Evolutionary conservation across 2,113 vertebrate genomes (phyloP).

Genomic region (Ginglymostoma cirratum): DNA sequence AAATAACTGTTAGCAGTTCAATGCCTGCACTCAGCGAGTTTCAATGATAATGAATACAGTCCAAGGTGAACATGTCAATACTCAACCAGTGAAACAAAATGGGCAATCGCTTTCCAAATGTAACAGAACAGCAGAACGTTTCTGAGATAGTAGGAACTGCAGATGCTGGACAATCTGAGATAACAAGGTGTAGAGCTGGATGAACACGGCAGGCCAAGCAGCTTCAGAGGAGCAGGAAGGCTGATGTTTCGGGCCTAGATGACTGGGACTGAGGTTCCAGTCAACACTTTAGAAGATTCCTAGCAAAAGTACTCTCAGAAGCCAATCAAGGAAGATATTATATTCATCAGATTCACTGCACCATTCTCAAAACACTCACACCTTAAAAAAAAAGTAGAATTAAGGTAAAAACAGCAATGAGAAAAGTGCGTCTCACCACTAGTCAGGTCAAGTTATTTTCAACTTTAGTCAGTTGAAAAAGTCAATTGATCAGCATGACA

Average conservation of each 20-base stretch:
- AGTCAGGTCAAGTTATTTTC: neutral
- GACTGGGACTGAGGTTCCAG: neutral
- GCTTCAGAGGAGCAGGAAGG: too few species aligned
- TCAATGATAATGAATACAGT: constrained; percentile 42
- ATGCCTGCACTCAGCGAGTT: constrained; percentile 40
- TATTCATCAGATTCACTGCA: neutral
- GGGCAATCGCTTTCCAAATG: neutral
- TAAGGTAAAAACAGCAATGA: neutral
- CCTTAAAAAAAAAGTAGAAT: neutral
- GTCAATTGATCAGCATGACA: neutral
- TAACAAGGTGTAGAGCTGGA: too few species aligned
- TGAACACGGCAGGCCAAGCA: too few species aligned
- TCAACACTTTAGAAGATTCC: neutral
- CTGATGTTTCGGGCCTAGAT: too few species aligned
- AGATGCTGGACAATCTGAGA: too few species aligned
- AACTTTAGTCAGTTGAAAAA: neutral
- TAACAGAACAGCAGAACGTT: neutral
- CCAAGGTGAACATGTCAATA: constrained; percentile 38
- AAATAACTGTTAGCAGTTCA: constrained; percentile 38
- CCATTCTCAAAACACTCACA: neutral
- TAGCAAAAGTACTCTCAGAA: neutral
- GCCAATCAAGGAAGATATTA: neutral
- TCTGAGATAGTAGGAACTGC: too few species aligned
- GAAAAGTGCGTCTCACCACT: neutral
- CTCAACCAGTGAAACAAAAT: neutral